Evolutionary conservation across 2,113 vertebrate genomes (phyloP).

Genomic region (Sula dactylatra): DNA sequence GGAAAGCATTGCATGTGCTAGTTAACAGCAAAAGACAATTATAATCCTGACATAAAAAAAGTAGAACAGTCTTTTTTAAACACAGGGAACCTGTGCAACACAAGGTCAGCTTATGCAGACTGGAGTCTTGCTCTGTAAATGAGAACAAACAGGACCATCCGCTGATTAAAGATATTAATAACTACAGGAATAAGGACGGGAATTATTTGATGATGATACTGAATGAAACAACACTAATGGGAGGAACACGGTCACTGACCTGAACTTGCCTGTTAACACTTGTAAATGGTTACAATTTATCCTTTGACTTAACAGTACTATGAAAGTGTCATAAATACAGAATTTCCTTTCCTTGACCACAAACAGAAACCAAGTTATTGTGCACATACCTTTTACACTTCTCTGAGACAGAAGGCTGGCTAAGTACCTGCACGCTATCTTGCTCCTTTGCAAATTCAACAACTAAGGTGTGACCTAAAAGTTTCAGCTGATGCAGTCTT

Average conservation of each 20-base stretch:
- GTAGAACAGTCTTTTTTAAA: not conserved
- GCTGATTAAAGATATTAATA: not conserved
- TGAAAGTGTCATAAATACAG: fast-evolving
- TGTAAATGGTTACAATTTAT: not conserved
- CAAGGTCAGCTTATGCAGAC: not conserved
- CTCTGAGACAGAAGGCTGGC: constrained; percentile 78
- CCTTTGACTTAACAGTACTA: not conserved
- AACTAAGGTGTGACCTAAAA: constrained; percentile 88
- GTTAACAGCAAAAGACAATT: not conserved
- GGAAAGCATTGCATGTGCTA: not conserved
- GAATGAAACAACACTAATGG: not conserved
- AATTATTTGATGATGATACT: not conserved
- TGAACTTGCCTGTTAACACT: not conserved
- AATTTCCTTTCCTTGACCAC: not conserved
- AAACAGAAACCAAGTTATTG: not conserved
- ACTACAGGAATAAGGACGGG: not conserved
- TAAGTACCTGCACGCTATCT: constrained; percentile 78
- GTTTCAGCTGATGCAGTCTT: constrained; percentile 89
- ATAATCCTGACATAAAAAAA: not conserved
- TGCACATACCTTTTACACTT: constrained; percentile 75
- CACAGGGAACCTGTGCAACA: not conserved
- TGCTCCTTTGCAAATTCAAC: constrained; percentile 91
- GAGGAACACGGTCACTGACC: not conserved
- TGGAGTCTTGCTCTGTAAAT: not conserved
- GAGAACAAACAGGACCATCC: not conserved